Evolutionary conservation across 2,113 vertebrate genomes (phyloP), one percentile per base, ranked within the genome.

Genomic region (Phalacrocorax aristotelis): DNA sequence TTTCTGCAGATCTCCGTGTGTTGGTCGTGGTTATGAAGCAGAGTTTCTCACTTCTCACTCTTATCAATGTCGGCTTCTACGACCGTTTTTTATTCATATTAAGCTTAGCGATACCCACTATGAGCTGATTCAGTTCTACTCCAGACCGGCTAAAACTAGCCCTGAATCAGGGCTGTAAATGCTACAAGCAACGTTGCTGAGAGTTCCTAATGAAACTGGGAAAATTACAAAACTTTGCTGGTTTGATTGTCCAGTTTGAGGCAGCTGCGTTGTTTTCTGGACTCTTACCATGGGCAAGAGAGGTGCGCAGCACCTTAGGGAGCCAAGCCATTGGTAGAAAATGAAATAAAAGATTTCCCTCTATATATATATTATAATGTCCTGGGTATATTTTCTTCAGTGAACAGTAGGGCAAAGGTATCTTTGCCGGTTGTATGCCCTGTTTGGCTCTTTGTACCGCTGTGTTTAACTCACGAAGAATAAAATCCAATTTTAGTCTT

Each of bases 1-100:
- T 98, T 98, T 96, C 96, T 97, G 82, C 87, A 96, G 91, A 51
- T 95, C 85, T 69, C 87, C 4, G 6, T 48, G 29, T 38, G 15
- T 27, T 84, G 90, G 14, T 64, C 6, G 0, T 38, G 54, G 51
- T n/a, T 75, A 17, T 32, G 75, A 87, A 87, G 90, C 92, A 25
- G 71, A 81, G 58, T 92, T 97, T 97, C 77, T 85, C 17, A 11
- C 64, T 93, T 87, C 89, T 86, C 44, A 7, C 61, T 95, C 92
- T 83, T 40, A 71, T 14, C 69, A 69, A 6, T 4, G 1, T 89
- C 68, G 46, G 83, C 22, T 89, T 74, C 52, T 70, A 7, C 0
- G 2, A 5, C 34, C 1, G 0, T 9, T 25, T 30, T 51, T 46
- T 18, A 36, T 51, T 79, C 0, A 0, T 30, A 21, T 68, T 13